Conservation (phyloP, 30 jellyfish, hydroid and myxozoan genomes). For the Pseudorhiza aurosa region DNA sequence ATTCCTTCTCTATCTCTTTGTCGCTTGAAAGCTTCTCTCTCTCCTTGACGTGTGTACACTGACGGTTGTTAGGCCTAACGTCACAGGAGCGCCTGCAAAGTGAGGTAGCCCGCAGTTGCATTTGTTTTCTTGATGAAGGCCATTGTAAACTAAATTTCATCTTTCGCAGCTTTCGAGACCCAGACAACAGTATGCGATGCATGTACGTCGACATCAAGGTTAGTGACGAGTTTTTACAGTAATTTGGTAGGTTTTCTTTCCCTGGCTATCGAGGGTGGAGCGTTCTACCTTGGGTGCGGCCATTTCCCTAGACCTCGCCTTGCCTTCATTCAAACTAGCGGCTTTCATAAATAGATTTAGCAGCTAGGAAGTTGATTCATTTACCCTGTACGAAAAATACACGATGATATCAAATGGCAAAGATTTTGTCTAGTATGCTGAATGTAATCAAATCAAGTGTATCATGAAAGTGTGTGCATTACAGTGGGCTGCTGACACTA, state of each 20-base stretch:
- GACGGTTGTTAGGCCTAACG: not conserved
- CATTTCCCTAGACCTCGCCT: conserved; percentile 65
- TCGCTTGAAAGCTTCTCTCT: not conserved
- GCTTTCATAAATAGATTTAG: too few species aligned
- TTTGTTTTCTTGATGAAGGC: not conserved
- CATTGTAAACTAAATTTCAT: not conserved
- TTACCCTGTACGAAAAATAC: too few species aligned
- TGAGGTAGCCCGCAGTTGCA: not conserved
- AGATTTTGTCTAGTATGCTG: too few species aligned
- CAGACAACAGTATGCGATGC: conserved; percentile 81
- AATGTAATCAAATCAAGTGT: too few species aligned
- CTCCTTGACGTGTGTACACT: conserved; percentile 1
- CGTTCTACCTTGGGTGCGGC: conserved; percentile 79
- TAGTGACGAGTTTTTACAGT: not conserved
- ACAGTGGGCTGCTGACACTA: too few species aligned
- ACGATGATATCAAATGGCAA: not conserved
- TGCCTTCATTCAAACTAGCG: conserved; percentile 17
- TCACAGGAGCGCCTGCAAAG: not conserved
- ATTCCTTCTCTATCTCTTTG: not conserved
- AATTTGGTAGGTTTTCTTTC: not conserved
- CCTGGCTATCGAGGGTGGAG: conserved; percentile 58
- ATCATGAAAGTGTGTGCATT: too few species aligned
- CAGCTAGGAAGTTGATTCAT: too few species aligned
- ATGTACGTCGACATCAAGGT: conserved; percentile 88
- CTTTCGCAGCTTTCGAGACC: conserved; percentile 39